These are phyloP conservation scores for Puffinus mauretanicus DNA, from an alignment of 2,113 vertebrate species.

Conservation along the genomic window DNA sequence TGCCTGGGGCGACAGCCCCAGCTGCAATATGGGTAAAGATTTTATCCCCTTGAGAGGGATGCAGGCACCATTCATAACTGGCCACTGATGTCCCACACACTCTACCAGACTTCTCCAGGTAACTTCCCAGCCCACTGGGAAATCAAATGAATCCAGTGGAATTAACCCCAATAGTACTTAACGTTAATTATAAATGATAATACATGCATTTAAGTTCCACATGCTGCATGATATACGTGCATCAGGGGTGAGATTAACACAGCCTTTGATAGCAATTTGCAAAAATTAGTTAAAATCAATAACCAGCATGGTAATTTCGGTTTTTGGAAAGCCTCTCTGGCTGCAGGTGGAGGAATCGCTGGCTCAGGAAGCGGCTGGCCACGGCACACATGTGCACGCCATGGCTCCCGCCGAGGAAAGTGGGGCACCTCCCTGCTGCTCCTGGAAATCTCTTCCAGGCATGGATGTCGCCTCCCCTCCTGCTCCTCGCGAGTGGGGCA, in stretches of 20 bases:
- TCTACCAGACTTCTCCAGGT: neutral
- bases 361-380: neutral
- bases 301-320: neutral
- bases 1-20: neutral
- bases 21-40: neutral
- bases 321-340: neutral
- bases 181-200: neutral
- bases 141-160: neutral
- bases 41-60: accelerated
- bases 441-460: neutral
- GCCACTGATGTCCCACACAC: neutral
- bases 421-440: neutral
- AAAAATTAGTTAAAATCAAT: neutral
- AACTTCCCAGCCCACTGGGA: neutral
- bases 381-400: accelerated
- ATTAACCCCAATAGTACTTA: neutral
- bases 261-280: neutral
- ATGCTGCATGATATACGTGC: accelerated
- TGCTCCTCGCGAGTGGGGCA: neutral
- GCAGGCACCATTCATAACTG: accelerated
- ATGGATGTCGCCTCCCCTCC: neutral
- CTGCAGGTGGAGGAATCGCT: neutral
- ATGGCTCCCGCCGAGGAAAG: accelerated
- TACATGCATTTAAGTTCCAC: neutral
- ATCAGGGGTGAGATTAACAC: neutral